These are phyloP conservation scores for Drosophila gaucha DNA, from an alignment of 2,888 invertebrate species.

Conservation along the genomic window DNA sequence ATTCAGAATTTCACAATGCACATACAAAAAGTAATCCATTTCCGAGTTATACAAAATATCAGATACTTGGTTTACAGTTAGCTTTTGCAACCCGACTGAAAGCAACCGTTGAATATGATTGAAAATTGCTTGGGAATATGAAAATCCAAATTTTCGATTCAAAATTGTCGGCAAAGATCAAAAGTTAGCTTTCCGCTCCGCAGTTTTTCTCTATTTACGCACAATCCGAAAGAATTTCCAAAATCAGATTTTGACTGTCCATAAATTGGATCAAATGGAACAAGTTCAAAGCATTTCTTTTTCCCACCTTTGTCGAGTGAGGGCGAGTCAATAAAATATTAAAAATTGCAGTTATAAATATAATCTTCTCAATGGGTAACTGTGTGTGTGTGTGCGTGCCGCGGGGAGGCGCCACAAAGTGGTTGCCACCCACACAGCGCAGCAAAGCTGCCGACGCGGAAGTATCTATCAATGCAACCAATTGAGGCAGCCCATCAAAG, in stretches of 20 bases:
- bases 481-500: constrained; percentile 49
- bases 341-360: constrained; percentile 75
- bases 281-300: constrained; percentile 81
- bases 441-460: constrained; percentile 68
- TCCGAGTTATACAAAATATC: background rate
- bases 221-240: constrained; percentile 64
- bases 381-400: background rate
- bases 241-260: constrained; percentile 43
- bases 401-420: constrained; percentile 36
- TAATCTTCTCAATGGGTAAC: too few species aligned
- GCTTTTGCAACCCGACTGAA: background rate
- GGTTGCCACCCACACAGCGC: constrained; percentile 65
- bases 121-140: constrained; percentile 5
- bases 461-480: constrained; percentile 62
- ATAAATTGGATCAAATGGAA: constrained; percentile 58
- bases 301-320: too few species aligned
- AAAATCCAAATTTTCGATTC: background rate
- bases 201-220: constrained; percentile 48
- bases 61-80: background rate
- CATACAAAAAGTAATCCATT: too few species aligned
- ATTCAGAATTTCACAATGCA: too few species aligned
- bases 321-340: constrained; percentile 74
- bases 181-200: constrained; percentile 19
- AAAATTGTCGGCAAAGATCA: constrained; percentile 47
- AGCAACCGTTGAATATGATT: constrained; percentile 24